A percentile compares a stretch with the other conserved stretches of the same genome.
Evolutionary conservation across 2,113 vertebrate species (phyloP).

Genomic region (Nesogale talazaci): DNA sequence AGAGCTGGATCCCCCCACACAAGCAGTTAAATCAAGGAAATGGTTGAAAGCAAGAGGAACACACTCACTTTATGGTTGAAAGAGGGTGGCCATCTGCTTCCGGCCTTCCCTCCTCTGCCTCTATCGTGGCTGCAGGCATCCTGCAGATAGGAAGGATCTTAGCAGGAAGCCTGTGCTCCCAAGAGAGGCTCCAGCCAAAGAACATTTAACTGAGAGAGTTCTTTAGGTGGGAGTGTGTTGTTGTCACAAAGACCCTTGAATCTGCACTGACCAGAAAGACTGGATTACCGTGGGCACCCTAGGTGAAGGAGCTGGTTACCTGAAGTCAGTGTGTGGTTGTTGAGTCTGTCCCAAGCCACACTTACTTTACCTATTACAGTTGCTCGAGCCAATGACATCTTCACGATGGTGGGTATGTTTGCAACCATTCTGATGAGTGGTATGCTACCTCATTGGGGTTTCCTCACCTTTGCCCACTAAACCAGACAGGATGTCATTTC

Average conservation of each 20-base stretch:
- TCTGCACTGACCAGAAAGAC: background rate
- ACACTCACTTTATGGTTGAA: background rate
- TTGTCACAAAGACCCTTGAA: background rate
- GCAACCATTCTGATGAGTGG: background rate
- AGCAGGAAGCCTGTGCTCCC: background rate
- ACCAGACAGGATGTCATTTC: background rate
- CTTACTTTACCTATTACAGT: background rate
- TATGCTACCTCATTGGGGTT: background rate
- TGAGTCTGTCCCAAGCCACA: no score
- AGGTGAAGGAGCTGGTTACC: background rate
- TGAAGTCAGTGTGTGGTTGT: background rate
- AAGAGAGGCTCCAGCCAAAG: background rate
- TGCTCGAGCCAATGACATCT: background rate
- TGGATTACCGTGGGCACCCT: no score
- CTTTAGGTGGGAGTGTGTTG: background rate
- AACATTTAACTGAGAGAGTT: background rate
- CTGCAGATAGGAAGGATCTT: constrained; percentile 16
- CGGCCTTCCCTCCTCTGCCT: constrained; percentile 40
- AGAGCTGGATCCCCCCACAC: background rate
- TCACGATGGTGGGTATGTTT: background rate
- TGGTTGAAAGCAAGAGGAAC: constrained; percentile 20
- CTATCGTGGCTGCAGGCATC: background rate
- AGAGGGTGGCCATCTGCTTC: constrained; percentile 65
- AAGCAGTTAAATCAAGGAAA: constrained; percentile 46
- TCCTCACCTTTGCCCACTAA: background rate